Evolutionary conservation across 2,797 vertebrate species (phyloP), one percentile per base, ranked within the genome.

Genomic region (Craterocephalus amniculus): DNA sequence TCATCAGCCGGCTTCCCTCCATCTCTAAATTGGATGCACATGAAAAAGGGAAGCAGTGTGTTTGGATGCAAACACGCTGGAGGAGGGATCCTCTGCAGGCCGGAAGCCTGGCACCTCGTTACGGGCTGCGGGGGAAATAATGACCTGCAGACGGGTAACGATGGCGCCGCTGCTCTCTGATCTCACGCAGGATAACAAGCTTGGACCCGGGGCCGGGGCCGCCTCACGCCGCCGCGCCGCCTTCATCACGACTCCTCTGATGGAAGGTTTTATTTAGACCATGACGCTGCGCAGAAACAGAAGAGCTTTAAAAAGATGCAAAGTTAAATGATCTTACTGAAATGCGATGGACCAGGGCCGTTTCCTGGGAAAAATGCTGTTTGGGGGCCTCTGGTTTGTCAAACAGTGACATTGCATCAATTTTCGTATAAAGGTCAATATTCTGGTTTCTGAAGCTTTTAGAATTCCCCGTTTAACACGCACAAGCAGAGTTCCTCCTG

Each of bases 71-170:
- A 74, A 52, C 49, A n/a, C 40, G 75, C 26, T 12, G 31, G 82
- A 76, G 56, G 58, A 20, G 26, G 58, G 60, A 62, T 54, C 66
- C 4, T 45, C 45, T 51, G 22, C 58, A n/a, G 45, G 24, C n/a
- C n/a, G n/a, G n/a, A n/a, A n/a, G n/a, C n/a, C 78, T 76, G 74
- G 67, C 52, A 69, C 69, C 80, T 90, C 40, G 34, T 92, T 90
- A 87, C 26, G 59, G 72, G 27, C 36, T 63, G 62, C 22, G 83
- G 81, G 86, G 82, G 82, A 91, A 87, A 91, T 92, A 94, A 94
- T 91, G 85, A 86, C 60, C 79, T 54, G 74, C 43, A 5, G 83
- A 78, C 76, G 69, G 83, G 83, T n/a, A n/a, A n/a, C n/a, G n/a
- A n/a, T n/a, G 18, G 2, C 18, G 8, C 43, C n/a, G 36, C 43